These are phyloP conservation scores for Ornithorhynchus anatinus DNA, from an alignment of 2,113 vertebrate species.

Conservation along the genomic window DNA sequence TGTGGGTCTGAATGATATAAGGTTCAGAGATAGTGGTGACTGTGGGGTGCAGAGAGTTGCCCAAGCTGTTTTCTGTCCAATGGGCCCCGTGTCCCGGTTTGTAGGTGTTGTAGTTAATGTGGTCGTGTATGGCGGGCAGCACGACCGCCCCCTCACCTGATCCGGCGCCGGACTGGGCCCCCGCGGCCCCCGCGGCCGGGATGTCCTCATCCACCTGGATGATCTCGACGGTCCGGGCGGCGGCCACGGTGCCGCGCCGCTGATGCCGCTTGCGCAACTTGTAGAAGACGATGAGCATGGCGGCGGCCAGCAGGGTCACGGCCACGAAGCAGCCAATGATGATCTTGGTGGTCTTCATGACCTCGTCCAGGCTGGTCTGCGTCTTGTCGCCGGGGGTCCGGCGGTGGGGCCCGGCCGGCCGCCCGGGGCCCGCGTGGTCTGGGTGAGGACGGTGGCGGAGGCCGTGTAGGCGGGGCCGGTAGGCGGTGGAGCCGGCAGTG, in stretches of 20 bases:
- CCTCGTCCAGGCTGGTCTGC: constrained; percentile 92
- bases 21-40: constrained; percentile 89
- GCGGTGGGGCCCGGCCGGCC: constrained; percentile 81
- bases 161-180: constrained; percentile 72
- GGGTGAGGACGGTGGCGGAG: constrained; percentile 91
- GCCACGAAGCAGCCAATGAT: constrained; percentile 98
- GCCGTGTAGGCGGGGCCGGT: constrained; percentile 94
- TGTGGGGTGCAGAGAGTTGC: constrained; percentile 90
- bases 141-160: constrained; percentile 87
- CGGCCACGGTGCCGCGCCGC: constrained; percentile 91
- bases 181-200: constrained; percentile 60
- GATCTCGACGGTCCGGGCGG: constrained; percentile 91
- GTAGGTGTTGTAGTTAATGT: constrained; percentile 94
- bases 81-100: constrained; percentile 87
- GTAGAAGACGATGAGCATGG: constrained; percentile 97
- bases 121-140: constrained; percentile 86
- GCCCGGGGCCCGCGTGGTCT: constrained; percentile 88
- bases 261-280: constrained; percentile 97
- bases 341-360: constrained; percentile 99
- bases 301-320: constrained; percentile 91
- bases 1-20: constrained; percentile 89
- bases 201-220: constrained; percentile 93
- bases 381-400: constrained; percentile 78
- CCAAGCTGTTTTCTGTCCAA: constrained; percentile 94
- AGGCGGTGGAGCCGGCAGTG: constrained; percentile 89